These are phyloP conservation scores for Phyllostomus discolor DNA, from an alignment of 2,113 vertebrate species.

Conservation along the genomic window DNA sequence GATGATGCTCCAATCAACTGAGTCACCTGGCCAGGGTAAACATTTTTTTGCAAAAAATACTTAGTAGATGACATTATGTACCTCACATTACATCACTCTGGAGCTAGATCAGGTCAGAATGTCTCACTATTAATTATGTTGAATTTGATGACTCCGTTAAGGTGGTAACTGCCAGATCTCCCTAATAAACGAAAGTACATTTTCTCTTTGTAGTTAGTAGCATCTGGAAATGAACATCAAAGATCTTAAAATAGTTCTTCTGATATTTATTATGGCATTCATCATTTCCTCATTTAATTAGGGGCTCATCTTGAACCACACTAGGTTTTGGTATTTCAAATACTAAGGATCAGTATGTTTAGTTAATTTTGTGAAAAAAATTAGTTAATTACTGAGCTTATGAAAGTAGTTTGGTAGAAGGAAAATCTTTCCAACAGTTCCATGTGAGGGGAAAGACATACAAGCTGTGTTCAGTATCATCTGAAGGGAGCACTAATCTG, in stretches of 20 bases:
- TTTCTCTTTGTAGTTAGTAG: slow-evolving; percentile 23
- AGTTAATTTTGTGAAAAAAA: background rate
- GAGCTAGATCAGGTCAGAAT: background rate
- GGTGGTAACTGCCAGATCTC: background rate
- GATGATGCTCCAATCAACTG: background rate
- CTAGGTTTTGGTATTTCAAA: slow-evolving; percentile 36
- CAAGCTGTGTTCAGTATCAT: background rate
- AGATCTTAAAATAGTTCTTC: slow-evolving; percentile 11
- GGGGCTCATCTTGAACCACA: background rate
- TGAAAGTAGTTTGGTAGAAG: background rate
- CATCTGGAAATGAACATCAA: slow-evolving; percentile 3
- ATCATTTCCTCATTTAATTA: slow-evolving; percentile 44
- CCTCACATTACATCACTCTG: slow-evolving; percentile 23
- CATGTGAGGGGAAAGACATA: background rate
- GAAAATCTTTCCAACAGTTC: background rate
- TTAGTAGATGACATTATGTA: slow-evolving; percentile 11
- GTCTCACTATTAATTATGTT: slow-evolving; percentile 4
- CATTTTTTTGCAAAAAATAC: background rate
- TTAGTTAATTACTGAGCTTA: background rate
- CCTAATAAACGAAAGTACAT: background rate
- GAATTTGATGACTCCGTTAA: slow-evolving; percentile 5
- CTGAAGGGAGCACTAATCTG: background rate
- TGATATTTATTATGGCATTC: background rate
- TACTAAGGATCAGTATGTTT: background rate
- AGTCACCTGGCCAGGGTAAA: background rate